Evolutionary conservation across 2,888 invertebrate genomes (phyloP).

Genomic region (Zaprionus bogoriensis): DNA sequence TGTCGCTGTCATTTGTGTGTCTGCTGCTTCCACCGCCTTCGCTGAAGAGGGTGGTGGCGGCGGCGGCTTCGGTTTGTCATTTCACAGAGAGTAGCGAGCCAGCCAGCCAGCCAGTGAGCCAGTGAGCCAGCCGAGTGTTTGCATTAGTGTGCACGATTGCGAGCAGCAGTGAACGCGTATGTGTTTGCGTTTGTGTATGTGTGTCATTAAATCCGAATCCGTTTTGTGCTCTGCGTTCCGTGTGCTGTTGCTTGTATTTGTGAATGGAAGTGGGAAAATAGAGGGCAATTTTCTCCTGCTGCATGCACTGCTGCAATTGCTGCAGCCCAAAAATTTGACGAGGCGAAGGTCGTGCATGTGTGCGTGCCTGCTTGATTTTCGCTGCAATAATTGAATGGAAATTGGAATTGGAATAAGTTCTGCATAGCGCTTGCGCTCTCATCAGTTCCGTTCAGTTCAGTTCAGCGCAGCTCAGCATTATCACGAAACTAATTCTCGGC

Average conservation of each 20-base stretch:
- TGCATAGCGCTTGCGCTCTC: no score
- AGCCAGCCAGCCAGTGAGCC: no score
- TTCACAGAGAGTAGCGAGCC: constrained; percentile 35
- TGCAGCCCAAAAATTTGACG: constrained; percentile 18
- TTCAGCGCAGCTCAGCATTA: no score
- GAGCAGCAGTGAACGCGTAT: constrained; percentile 14
- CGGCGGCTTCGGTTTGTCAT: constrained; percentile 40
- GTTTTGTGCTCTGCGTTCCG: constrained; percentile 32
- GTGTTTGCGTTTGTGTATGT: constrained; percentile 5
- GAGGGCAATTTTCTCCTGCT: constrained; percentile 44
- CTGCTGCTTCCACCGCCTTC: constrained; percentile 46
- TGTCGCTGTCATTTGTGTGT: constrained; percentile 57
- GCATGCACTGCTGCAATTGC: constrained; percentile 15
- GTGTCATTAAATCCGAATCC: constrained; percentile 51
- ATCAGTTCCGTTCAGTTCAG: no score
- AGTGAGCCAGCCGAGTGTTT: constrained; percentile 17
- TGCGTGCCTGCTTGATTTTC: constrained; percentile 7
- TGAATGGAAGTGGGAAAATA: constrained; percentile 34
- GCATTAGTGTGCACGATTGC: constrained; percentile 34
- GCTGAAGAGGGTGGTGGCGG: constrained; percentile 62
- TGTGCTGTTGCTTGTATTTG: no score
- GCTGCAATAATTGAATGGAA: not conserved
- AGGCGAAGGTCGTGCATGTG: constrained; percentile 31
- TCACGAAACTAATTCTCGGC: constrained; percentile 14
- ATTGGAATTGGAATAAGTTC: no score